Conservation (phyloP, 1,140 invertebrate genomes). For the Drosophila bipectinata region DNA sequence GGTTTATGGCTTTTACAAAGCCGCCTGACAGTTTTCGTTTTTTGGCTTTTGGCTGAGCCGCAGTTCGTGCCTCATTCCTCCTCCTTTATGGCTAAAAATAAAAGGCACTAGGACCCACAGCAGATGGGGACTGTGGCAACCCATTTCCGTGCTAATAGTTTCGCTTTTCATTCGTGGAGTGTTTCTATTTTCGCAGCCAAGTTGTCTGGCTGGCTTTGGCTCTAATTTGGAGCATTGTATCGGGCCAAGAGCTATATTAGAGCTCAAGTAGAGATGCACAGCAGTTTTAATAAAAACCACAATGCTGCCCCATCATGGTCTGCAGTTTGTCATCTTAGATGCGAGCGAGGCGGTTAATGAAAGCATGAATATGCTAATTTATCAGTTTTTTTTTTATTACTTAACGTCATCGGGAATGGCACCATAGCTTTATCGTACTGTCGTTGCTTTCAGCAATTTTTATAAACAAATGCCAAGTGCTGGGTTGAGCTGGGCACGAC, state of each 20-base stretch:
- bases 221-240: constrained; percentile 30
- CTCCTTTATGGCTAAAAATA: constrained; percentile 62
- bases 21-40: constrained; percentile 48
- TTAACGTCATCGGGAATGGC: constrained; percentile 33
- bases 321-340: constrained; percentile 56
- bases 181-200: constrained; percentile 21
- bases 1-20: constrained; percentile 49
- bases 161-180: constrained; percentile 72
- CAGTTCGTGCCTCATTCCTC: constrained; percentile 24
- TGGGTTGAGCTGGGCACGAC: constrained; percentile 29
- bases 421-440: constrained; percentile 23
- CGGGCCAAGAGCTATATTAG: constrained; percentile 4
- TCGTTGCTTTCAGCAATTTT: constrained; percentile 52
- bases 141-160: constrained; percentile 64
- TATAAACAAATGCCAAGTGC: constrained; percentile 68
- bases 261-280: constrained; percentile 23
- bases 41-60: constrained; percentile 12
- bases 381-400: constrained; percentile 33
- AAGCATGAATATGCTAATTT: constrained; percentile 74
- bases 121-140: constrained; percentile 5
- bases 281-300: no score
- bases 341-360: constrained; percentile 25
- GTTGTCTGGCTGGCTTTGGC: constrained; percentile 5
- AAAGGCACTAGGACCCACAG: constrained; percentile 39
- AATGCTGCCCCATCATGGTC: constrained; percentile 12